phyloP scores from a whole-genome alignment of 2,113 vertebrate genomes.

The Eulemur macaco region DNA sequence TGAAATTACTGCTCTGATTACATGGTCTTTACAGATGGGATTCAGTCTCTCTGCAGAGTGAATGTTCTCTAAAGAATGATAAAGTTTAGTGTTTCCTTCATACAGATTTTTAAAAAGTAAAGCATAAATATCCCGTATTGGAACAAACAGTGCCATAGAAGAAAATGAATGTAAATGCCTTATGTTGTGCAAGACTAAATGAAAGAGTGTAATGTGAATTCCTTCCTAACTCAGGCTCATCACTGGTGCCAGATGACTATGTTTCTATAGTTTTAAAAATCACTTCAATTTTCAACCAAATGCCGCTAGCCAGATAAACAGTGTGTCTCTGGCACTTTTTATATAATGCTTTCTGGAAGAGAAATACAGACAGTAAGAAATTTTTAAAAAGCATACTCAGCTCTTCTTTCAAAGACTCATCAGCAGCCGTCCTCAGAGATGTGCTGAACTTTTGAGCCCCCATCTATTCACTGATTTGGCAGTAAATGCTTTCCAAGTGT shows the following conservation, averaged over 20 bases:
- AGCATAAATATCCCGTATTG: slow-evolving; percentile 37
- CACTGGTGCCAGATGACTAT: slow-evolving; percentile 49
- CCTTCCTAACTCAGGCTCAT: background rate
- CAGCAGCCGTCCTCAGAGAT: background rate
- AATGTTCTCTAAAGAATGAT: slow-evolving; percentile 39
- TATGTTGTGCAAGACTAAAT: slow-evolving; percentile 43
- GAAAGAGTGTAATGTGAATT: slow-evolving; percentile 50
- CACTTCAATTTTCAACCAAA: slow-evolving; percentile 69
- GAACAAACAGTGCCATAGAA: slow-evolving; percentile 41
- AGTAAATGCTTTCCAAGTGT: background rate
- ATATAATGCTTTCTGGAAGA: slow-evolving; percentile 33
- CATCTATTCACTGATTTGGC: background rate
- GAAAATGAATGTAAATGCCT: slow-evolving; percentile 60
- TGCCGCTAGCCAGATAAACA: slow-evolving; percentile 49
- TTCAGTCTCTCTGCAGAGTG: background rate
- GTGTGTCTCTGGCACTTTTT: slow-evolving; percentile 31
- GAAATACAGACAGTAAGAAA: background rate
- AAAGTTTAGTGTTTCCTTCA: slow-evolving; percentile 51
- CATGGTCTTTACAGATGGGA: slow-evolving; percentile 2
- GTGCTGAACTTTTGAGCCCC: background rate
- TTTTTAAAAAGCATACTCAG: background rate
- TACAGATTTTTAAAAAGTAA: background rate
- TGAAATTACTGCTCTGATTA: slow-evolving; percentile 49
- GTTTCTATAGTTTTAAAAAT: slow-evolving; percentile 66
- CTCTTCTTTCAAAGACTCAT: background rate